Evolutionary conservation across 2,888 invertebrate species (phyloP).

Genomic region (Pristionchus mayeri): DNA sequence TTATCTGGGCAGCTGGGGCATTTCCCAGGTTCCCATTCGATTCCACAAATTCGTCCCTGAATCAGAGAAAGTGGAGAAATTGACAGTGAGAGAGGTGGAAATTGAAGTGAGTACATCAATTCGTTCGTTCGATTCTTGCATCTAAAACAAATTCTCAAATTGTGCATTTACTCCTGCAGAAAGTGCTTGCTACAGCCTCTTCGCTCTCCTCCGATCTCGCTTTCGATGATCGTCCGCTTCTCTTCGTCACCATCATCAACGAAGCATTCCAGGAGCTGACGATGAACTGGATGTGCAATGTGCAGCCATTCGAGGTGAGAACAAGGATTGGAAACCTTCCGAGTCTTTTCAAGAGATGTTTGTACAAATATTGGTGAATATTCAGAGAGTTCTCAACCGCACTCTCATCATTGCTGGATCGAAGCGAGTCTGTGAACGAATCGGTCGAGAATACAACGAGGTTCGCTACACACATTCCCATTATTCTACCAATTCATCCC

Average conservation of each 20-base stretch:
- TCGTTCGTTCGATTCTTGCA: not conserved
- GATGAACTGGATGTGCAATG: conserved; percentile 73
- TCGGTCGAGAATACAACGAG: conserved; percentile 22
- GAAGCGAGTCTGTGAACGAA: not conserved
- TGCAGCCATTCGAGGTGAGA: conserved; percentile 60
- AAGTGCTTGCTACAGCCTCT: not conserved
- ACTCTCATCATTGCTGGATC: conserved; percentile 62
- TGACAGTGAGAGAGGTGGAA: not conserved
- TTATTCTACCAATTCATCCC: not conserved
- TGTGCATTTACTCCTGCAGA: not conserved
- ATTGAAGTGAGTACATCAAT: not conserved
- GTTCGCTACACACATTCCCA: not conserved
- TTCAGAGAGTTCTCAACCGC: conserved; percentile 60
- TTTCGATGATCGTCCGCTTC: not conserved
- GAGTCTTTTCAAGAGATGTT: not conserved
- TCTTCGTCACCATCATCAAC: conserved; percentile 58
- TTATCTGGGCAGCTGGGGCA: not conserved
- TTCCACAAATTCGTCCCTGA: not conserved
- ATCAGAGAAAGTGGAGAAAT: not conserved
- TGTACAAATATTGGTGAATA: not conserved
- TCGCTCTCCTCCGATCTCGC: not conserved
- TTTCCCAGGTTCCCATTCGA: not conserved
- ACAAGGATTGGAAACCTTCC: not conserved
- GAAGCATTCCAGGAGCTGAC: conserved; percentile 70
- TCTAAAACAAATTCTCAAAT: not conserved